These are phyloP conservation scores for Dreissena rostriformis DNA, from an alignment of 1,140 invertebrate genomes.

Conservation along the genomic window DNA sequence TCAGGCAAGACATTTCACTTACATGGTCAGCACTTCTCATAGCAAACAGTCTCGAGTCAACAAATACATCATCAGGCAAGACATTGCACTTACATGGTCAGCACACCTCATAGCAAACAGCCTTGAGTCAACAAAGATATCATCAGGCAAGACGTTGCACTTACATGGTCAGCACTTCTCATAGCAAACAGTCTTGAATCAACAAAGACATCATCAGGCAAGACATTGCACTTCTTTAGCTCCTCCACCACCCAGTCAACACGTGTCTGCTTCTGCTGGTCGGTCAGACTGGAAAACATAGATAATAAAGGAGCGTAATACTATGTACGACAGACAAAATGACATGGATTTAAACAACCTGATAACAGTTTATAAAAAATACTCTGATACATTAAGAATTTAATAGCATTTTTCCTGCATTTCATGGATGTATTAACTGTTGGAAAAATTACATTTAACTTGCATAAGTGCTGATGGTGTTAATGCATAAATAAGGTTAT, in stretches of 20 bases:
- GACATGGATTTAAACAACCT: no score
- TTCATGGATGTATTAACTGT: no score
- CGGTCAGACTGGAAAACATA: slow-evolving; percentile 63
- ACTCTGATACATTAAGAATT: no score
- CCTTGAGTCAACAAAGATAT: slow-evolving; percentile 76
- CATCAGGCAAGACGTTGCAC: slow-evolving; percentile 58
- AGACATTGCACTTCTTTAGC: slow-evolving; percentile 74
- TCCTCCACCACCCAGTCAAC: slow-evolving; percentile 80
- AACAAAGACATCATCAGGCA: slow-evolving; percentile 76
- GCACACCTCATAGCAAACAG: slow-evolving; percentile 80
- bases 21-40: slow-evolving; percentile 80
- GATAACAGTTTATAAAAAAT: no score
- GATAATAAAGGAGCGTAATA: no score
- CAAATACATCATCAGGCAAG: slow-evolving; percentile 65
- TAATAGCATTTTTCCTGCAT: no score
- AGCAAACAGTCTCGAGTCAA: slow-evolving; percentile 77
- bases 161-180: slow-evolving; percentile 79
- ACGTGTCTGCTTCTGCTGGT: slow-evolving; percentile 78
- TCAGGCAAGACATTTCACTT: slow-evolving; percentile 74
- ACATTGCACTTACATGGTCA: slow-evolving; percentile 76
- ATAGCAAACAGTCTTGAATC: slow-evolving; percentile 78
- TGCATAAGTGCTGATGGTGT: no score
- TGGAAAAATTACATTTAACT: no score
- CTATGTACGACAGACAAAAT: no score
- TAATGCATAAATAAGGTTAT: no score